Evolutionary conservation across 30 jellyfish, hydroid and myxozoan genomes (phyloP), one percentile per base, ranked within the genome.

Genomic region (Clytia hemisphaerica): DNA sequence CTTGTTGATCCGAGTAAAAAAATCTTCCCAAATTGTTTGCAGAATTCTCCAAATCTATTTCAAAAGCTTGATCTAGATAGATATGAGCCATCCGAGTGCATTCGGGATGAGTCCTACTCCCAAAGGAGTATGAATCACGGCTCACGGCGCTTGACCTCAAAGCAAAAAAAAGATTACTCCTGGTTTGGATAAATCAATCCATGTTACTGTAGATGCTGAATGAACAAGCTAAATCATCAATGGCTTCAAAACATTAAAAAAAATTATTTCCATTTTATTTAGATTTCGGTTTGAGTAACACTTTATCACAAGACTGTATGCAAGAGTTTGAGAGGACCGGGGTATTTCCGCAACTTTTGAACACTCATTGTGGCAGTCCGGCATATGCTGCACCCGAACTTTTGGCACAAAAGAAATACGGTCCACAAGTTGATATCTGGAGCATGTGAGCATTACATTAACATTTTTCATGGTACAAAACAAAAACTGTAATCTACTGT

Each of bases 361-460:
- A 85, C 45, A 88, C 97, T n/a, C 93, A 88, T 62, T 88, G 97
- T 45, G 97, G 97, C 49, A 81, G 95, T 30, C 97, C 97, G 10
- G 94, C 94, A 14, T 88, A 88, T 66, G 97, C 97, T 4, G 97
- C 97, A 5, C 97, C 97, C 14, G 97, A 88, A 42, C 70, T 88
- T 7, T 71, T 88, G 18, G 97, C 97, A 44, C 97, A 88, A 47
- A 83, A 88, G 54, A 50, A 76, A 18, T 88, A 88, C 55, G 97
- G 97, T n/a, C 95, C 97, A 4, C 97, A 88, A 78, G 93, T 88
- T 53, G 97, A 88, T 58, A 75, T 88, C 22, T 88, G 97, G 97
- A 88, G 97, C 94, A 80, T 88, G 97, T 88, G 37, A 80, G 96
- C 34, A 4, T 6, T 32, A 7, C 4, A 26, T 15, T 2, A 9